Conservation (phyloP, 1,140 invertebrate species). For the Magallana angulata region DNA sequence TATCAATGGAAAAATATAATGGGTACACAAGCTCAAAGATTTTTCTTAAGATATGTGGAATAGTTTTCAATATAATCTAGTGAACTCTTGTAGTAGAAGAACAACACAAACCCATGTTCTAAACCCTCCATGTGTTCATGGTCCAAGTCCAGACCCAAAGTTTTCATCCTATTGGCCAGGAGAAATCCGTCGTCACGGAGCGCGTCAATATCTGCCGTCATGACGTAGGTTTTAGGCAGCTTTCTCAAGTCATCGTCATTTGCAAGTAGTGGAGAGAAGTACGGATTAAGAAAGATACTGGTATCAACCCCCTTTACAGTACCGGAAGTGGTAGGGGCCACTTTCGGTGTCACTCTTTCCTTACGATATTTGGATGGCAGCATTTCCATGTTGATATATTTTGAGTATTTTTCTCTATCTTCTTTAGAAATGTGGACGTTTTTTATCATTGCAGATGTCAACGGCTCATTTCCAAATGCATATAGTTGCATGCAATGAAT, state of each 20-base stretch:
- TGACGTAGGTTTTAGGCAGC: slow-evolving; percentile 50
- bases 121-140: slow-evolving; percentile 40
- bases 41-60: not conserved
- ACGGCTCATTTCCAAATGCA: slow-evolving; percentile 42
- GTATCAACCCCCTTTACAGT: not conserved
- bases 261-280: slow-evolving; percentile 44
- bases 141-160: not conserved
- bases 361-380: slow-evolving; percentile 35
- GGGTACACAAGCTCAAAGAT: not conserved
- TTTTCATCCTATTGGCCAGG: slow-evolving; percentile 28
- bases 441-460: not conserved
- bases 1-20: no score
- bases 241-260: slow-evolving; percentile 42
- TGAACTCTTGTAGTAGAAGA: slow-evolving; percentile 31
- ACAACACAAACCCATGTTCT: slow-evolving; percentile 50
- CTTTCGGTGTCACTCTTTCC: not conserved
- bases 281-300: slow-evolving; percentile 29
- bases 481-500: slow-evolving; percentile 40
- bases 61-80: slow-evolving; percentile 18
- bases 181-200: slow-evolving; percentile 51
- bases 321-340: not conserved
- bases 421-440: slow-evolving; percentile 38
- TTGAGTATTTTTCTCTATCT: not conserved
- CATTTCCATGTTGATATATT: not conserved
- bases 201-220: slow-evolving; percentile 45